Evolutionary conservation across 1,140 invertebrate genomes (phyloP).

Genomic region (Heliconius himera): DNA sequence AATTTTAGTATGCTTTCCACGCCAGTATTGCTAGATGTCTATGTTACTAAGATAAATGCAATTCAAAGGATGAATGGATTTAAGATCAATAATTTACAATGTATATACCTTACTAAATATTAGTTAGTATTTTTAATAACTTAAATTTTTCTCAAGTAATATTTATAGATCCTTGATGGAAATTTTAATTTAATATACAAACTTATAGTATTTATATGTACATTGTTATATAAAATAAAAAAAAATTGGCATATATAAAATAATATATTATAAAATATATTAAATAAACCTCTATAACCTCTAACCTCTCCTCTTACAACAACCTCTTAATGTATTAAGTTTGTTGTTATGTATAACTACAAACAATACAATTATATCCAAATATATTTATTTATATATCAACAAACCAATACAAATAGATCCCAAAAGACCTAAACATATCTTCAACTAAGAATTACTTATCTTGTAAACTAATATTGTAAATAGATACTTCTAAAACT

Average conservation of each 20-base stretch:
- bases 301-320: no score
- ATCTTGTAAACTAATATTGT: neutral
- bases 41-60: slow-evolving; percentile 6
- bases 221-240: no score
- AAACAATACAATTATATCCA: neutral
- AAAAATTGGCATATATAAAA: no score
- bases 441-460: neutral
- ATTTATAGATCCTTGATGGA: no score
- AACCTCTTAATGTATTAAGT: no score
- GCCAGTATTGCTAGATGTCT: neutral
- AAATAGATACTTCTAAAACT: neutral
- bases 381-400: neutral
- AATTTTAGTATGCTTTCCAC: neutral
- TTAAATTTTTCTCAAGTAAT: neutral
- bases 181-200: no score
- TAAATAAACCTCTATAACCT: no score
- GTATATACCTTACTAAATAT: neutral
- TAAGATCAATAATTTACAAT: neutral
- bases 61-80: neutral
- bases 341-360: no score
- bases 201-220: no score
- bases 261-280: no score
- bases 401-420: neutral
- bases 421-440: slow-evolving; percentile 10
- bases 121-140: neutral